Conservation (phyloP, 2,888 invertebrate species). For the Philereme transversata region DNA sequence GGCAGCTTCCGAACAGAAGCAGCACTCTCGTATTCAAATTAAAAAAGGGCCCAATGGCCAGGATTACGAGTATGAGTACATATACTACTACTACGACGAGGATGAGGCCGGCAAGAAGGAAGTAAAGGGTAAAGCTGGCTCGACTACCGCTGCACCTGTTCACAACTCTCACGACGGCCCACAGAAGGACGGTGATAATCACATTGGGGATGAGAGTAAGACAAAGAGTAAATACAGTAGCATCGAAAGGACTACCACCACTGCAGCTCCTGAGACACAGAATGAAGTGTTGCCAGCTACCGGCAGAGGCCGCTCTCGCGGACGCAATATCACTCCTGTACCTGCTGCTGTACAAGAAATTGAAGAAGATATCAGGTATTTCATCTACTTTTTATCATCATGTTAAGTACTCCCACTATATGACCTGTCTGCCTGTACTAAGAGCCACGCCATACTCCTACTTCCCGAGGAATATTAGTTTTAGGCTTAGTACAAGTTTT, state of each 20-base stretch:
- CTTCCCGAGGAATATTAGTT: no score
- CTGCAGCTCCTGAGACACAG: conserved; percentile 84
- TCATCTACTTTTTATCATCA: not conserved
- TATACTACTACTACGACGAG: conserved; percentile 95
- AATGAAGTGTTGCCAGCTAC: conserved; percentile 86
- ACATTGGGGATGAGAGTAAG: conserved; percentile 70
- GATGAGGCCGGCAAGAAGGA: conserved; percentile 85
- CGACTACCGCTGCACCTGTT: conserved; percentile 58
- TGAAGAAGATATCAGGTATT: conserved; percentile 76
- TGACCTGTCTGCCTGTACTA: no score
- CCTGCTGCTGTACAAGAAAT: conserved; percentile 75
- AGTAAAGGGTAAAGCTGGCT: conserved; percentile 40
- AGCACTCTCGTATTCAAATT: conserved; percentile 90
- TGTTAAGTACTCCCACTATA: no score
- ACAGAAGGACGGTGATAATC: conserved; percentile 74
- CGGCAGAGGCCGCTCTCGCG: conserved; percentile 74
- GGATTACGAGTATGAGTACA: conserved; percentile 96
- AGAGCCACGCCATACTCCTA: no score
- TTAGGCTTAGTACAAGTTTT: not conserved
- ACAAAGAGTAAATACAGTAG: conserved; percentile 83
- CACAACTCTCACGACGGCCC: conserved; percentile 86
- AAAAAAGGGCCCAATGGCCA: conserved; percentile 95
- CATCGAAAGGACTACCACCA: conserved; percentile 73
- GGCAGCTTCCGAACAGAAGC: conserved; percentile 87
- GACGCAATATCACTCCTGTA: conserved; percentile 74